Percentiles rank a stretch among this genome's conserved stretches.
Evolutionary conservation across 2,797 vertebrate species (phyloP).

Genomic region (Sardinella longiceps): DNA sequence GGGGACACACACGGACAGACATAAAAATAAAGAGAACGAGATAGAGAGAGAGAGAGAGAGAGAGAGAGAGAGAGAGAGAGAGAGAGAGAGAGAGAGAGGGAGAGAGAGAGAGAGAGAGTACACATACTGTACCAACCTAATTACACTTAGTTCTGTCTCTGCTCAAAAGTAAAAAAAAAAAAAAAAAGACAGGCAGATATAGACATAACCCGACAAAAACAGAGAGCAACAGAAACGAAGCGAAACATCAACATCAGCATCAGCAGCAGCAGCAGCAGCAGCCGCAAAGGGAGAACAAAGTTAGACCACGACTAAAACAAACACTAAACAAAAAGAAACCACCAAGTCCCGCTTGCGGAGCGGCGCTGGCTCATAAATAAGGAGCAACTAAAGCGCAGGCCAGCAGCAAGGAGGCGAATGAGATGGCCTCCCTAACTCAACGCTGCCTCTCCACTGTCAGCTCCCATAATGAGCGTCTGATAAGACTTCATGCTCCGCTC

Average conservation of each 20-base stretch:
- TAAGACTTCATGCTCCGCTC: conserved; percentile 45
- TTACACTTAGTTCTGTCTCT: no score
- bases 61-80: not conserved
- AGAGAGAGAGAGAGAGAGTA: not conserved
- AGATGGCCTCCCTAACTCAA: conserved; percentile 48
- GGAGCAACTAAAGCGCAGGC: conserved; percentile 48
- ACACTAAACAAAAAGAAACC: conserved; percentile 38
- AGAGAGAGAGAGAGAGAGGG: not conserved
- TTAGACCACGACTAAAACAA: not conserved
- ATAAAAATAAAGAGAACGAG: not conserved
- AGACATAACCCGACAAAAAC: not conserved
- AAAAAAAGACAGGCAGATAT: not conserved
- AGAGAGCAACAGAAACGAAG: not conserved
- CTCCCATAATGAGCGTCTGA: conserved; percentile 53
- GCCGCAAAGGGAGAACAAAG: not conserved
- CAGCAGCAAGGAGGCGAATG: conserved; percentile 35
- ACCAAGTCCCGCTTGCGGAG: conserved; percentile 31
- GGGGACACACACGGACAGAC: not conserved
- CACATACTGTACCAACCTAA: no score
- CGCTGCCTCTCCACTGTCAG: conserved; percentile 43
- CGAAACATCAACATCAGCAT: not conserved
- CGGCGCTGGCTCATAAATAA: conserved; percentile 44
- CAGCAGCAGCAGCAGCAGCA: no score
- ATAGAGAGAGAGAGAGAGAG: conserved; percentile 25
- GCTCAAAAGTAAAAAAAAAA: not conserved